Evolutionary conservation across 2,888 invertebrate species (phyloP).

Genomic region (Epirrhoe alternata): DNA sequence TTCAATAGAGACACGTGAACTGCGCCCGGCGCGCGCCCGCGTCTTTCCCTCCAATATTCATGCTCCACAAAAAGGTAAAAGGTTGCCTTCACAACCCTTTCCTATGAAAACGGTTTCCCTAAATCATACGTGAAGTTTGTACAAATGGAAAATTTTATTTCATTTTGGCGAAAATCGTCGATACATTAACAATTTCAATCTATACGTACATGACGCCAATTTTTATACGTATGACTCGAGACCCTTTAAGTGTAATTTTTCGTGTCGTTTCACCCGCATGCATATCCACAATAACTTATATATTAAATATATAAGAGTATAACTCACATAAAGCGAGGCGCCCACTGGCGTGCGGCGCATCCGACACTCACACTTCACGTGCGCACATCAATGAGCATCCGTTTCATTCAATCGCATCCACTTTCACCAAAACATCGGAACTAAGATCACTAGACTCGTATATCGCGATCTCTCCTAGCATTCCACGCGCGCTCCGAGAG

Average conservation of each 20-base stretch:
- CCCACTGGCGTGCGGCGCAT: slow-evolving; percentile 10
- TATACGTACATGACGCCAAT: background rate
- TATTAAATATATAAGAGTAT: slow-evolving; percentile 10
- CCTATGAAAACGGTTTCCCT: background rate
- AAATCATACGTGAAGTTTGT: background rate
- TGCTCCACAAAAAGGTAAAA: slow-evolving; percentile 7
- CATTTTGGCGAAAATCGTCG: background rate
- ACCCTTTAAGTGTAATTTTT: background rate
- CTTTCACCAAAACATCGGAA: background rate
- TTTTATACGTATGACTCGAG: background rate
- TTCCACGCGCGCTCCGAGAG: background rate
- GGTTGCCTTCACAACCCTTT: slow-evolving; percentile 7
- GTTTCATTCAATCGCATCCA: slow-evolving; percentile 2
- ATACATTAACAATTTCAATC: background rate
- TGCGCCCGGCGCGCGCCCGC: background rate
- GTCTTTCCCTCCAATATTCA: background rate
- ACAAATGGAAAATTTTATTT: background rate
- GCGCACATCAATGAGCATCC: slow-evolving; percentile 3
- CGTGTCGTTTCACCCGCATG: background rate
- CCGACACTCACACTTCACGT: background rate
- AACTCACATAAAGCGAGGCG: slow-evolving; percentile 18
- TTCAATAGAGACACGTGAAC: background rate
- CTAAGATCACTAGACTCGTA: background rate
- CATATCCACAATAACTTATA: background rate
- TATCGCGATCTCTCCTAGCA: background rate